phyloP scores from a whole-genome alignment of 2,113 vertebrate genomes.

The Callopanchax toddi region DNA sequence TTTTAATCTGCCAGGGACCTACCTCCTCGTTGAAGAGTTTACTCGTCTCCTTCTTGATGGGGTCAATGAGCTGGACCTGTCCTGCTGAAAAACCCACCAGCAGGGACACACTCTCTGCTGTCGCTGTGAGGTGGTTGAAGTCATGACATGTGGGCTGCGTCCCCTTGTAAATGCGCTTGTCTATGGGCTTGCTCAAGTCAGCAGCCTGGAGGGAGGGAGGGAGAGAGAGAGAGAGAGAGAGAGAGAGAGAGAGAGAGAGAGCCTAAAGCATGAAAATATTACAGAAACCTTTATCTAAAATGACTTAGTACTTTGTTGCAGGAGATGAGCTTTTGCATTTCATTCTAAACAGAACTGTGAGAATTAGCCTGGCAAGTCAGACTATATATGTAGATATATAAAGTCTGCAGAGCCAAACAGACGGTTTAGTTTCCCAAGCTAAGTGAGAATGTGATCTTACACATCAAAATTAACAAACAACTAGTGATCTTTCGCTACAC shows the following conservation, averaged over 20 bases:
- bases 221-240: not conserved
- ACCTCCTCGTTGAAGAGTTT: constrained; percentile 99
- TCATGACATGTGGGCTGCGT: constrained; percentile 99
- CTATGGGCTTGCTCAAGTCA: constrained; percentile 98
- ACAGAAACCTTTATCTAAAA: not conserved
- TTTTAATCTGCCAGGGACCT: constrained; percentile 59
- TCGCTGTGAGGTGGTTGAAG: constrained; percentile 98
- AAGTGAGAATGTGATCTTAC: too few relatives aligned
- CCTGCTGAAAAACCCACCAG: constrained; percentile 99
- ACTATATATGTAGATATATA: too few relatives aligned
- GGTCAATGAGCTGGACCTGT: constrained; percentile 99
- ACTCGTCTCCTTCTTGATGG: constrained; percentile 99
- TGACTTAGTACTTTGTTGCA: not conserved
- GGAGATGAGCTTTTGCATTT: not conserved
- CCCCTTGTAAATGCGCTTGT: constrained; percentile 99
- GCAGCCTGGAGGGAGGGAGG: constrained; percentile 83
- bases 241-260: not conserved
- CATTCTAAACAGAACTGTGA: too few relatives aligned
- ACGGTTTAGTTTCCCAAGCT: too few relatives aligned
- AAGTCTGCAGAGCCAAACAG: too few relatives aligned
- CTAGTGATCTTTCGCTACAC: too few relatives aligned
- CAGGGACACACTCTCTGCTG: constrained; percentile 95
- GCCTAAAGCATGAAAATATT: constrained; percentile 30
- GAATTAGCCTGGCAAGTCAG: too few relatives aligned
- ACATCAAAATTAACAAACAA: too few relatives aligned